Conservation (phyloP, 2,888 invertebrate genomes). For the Netelia inedita region DNA sequence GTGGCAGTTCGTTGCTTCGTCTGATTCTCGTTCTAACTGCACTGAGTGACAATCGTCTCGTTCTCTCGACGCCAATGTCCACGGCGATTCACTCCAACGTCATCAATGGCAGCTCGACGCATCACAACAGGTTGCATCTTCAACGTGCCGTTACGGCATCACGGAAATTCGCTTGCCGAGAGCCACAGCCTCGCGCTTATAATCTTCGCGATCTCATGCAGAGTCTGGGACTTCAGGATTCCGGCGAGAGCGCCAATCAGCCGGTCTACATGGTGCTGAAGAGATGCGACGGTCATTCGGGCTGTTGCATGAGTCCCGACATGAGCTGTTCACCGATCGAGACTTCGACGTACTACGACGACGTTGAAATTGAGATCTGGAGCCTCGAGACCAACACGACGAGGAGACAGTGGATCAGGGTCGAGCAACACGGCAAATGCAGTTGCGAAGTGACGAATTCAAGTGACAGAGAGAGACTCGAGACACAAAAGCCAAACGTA, state of each 20-base stretch:
- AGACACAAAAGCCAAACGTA: slow-evolving; percentile 66
- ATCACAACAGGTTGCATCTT: slow-evolving; percentile 60
- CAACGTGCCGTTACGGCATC: slow-evolving; percentile 63
- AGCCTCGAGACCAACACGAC: slow-evolving; percentile 66
- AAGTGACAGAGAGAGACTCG: slow-evolving; percentile 52
- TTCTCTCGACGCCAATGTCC: slow-evolving; percentile 26
- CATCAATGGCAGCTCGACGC: slow-evolving; percentile 1
- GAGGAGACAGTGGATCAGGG: slow-evolving; percentile 73
- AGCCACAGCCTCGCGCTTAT: slow-evolving; percentile 78
- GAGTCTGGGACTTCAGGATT: slow-evolving; percentile 47
- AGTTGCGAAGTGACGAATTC: slow-evolving; percentile 72
- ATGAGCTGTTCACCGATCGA: slow-evolving; percentile 75
- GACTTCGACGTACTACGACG: slow-evolving; percentile 70
- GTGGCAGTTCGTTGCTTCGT: slow-evolving; percentile 43
- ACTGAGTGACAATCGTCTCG: slow-evolving; percentile 23
- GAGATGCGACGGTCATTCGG: slow-evolving; percentile 81
- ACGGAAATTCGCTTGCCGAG: slow-evolving; percentile 71
- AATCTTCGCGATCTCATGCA: slow-evolving; percentile 74
- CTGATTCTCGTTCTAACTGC: slow-evolving; percentile 46
- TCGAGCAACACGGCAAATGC: slow-evolving; percentile 79
- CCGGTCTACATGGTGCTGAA: slow-evolving; percentile 76
- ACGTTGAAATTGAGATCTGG: slow-evolving; percentile 75
- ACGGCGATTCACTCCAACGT: slow-evolving; percentile 31
- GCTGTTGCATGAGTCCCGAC: slow-evolving; percentile 77
- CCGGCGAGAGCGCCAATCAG: slow-evolving; percentile 66